Evolutionary conservation across 2,113 vertebrate genomes (phyloP).

Genomic region (Pangasianodon gigas): DNA sequence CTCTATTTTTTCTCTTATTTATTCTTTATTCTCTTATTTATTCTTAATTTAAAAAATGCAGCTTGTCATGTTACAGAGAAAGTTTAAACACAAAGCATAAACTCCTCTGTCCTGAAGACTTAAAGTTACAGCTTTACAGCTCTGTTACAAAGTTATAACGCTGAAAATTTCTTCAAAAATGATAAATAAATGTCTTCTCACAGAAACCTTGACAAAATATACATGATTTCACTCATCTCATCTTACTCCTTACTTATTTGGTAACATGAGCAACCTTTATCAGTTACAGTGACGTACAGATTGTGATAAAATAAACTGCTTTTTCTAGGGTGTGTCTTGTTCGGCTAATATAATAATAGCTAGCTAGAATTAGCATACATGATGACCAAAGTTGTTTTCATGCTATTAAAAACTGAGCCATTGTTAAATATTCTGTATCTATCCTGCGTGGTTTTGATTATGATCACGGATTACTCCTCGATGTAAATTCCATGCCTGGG

Average conservation of each 20-base stretch:
- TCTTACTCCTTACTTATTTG: neutral
- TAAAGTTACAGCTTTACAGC: too few relatives aligned
- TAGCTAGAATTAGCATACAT: too few relatives aligned
- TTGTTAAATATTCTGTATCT: neutral
- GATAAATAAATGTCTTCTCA: too few relatives aligned
- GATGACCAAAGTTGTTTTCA: neutral
- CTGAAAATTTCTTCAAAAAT: too few relatives aligned
- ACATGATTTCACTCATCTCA: neutral
- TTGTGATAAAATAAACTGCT: neutral
- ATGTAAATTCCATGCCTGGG: neutral
- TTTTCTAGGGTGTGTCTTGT: too few relatives aligned
- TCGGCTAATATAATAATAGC: neutral
- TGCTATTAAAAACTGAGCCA: neutral
- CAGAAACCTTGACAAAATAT: neutral
- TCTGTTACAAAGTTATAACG: too few relatives aligned
- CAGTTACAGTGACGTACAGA: too few relatives aligned
- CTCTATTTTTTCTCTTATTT: too few relatives aligned
- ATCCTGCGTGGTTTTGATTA: neutral
- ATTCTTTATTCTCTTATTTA: too few relatives aligned
- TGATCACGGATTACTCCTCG: neutral
- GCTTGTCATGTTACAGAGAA: neutral
- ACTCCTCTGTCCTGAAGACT: neutral
- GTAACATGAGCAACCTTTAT: neutral
- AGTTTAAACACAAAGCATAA: too few relatives aligned
- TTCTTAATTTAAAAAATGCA: neutral